These are phyloP conservation scores for Zosterops pallidus DNA, from an alignment of 2,113 vertebrate species.

Conservation along the genomic window DNA sequence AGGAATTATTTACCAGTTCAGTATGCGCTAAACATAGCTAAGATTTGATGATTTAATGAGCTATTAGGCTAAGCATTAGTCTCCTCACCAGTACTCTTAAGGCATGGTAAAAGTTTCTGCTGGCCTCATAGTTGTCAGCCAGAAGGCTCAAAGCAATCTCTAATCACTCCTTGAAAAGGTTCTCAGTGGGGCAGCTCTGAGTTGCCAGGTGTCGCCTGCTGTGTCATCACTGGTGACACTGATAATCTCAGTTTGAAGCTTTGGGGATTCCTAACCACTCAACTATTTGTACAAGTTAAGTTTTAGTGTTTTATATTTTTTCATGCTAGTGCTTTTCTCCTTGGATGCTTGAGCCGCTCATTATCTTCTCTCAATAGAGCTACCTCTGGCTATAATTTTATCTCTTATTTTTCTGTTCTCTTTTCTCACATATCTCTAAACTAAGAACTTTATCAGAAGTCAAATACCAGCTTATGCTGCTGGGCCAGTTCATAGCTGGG, in stretches of 20 bases:
- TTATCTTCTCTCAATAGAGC: background rate
- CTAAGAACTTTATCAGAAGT: background rate
- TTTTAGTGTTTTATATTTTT: background rate
- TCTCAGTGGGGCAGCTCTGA: background rate
- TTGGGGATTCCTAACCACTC: background rate
- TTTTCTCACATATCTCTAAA: background rate
- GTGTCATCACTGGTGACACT: background rate
- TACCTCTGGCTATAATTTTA: background rate
- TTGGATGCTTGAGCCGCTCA: background rate
- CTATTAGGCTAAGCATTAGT: background rate
- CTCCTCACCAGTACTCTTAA: background rate
- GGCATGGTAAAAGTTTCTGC: rapidly evolving
- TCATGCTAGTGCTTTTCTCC: background rate
- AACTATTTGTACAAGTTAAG: background rate
- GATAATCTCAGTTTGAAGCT: background rate
- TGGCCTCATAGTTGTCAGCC: background rate
- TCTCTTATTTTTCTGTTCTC: background rate
- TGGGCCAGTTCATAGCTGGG: background rate
- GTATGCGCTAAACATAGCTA: background rate
- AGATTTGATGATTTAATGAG: background rate
- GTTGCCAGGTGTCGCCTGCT: background rate
- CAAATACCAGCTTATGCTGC: background rate
- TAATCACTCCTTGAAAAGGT: background rate
- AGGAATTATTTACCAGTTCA: background rate
- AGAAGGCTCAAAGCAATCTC: background rate